Base-by-base conservation (phyloP, 2,113 vertebrate species). In the Prietella phreatophila region DNA sequence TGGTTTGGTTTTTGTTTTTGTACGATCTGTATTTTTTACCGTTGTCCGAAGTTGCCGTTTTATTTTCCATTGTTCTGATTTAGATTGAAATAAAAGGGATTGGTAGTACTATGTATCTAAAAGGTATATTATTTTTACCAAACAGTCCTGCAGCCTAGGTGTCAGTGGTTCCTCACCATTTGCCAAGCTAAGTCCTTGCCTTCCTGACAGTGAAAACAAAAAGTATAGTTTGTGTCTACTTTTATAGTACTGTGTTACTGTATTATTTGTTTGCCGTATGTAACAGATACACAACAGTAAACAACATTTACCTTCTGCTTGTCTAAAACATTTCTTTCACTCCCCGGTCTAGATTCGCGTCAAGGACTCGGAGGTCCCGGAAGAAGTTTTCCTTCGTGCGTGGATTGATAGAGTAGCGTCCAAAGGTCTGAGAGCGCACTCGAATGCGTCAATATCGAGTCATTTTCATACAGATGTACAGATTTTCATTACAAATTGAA, bases 281-380 rank as follows among this genome's bases (percentile, higher is more conserved):
- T 92, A 92, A 91, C 91, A 90, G 87, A 92, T 90, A 92, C 90
- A 92, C 88, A 92, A 92, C 87, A 92, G 89, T 92, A 92, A 93
- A 92, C 89, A 91, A 90, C 91, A 91, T 93, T 89, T 92, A 92
- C 88, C 92, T 91, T 89, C 89, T 89, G 75, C 75, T 39, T 91
- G 89, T 92, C 81, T 91, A 60, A 85, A 83, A 90, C 75, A 1
- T 87, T 90, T 93, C 73, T 90, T 86, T 91, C 81, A 85, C 81
- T 15, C 17, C 3, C 3, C n/a, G 15, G 27, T 53, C 27, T 79
- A 53, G 71, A 42, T 75, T 75, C 42, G 36, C 19, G 8, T 20
- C 4, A 19, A 42, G 71, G 67, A 71, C 30, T 19, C 8, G 15
- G 36, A 71, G 67, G 33, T 71, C 30, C 22, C 2, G 22, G 7